Percentiles rank a stretch among this genome's conserved stretches.
Conservation (phyloP, 1,140 invertebrate genomes). For the Drosophila parabipectinata region DNA sequence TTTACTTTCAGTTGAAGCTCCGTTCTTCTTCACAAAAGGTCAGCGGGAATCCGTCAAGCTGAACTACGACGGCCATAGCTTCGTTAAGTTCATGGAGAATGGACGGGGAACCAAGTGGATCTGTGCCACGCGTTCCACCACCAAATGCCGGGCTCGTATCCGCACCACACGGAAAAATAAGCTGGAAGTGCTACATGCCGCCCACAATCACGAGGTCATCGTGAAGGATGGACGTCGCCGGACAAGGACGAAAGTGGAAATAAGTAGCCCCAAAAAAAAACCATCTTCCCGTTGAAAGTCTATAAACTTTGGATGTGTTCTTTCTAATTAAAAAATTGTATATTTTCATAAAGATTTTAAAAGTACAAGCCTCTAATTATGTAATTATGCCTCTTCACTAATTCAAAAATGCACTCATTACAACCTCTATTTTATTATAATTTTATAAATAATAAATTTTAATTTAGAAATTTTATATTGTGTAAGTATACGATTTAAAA, state of each 20-base stretch:
- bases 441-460: no score
- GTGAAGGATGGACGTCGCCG: conserved; percentile 7
- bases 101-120: conserved; percentile 78
- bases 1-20: conserved; percentile 43
- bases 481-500: neutral
- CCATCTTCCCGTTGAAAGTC: neutral
- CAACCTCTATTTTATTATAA: no score
- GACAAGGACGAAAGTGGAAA: conserved; percentile 6
- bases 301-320: neutral
- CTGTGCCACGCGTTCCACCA: conserved; percentile 75
- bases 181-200: conserved; percentile 62
- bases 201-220: conserved; percentile 60
- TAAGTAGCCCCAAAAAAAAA: neutral
- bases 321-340: neutral
- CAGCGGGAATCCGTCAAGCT: conserved; percentile 76
- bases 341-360: neutral
- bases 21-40: conserved; percentile 68
- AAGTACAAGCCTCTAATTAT: neutral
- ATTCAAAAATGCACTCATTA: no score
- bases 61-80: conserved; percentile 68
- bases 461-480: neutral
- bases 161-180: conserved; percentile 59
- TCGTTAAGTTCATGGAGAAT: conserved; percentile 79
- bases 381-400: no score
- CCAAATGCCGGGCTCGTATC: conserved; percentile 75